Evolutionary conservation across 2,113 vertebrate genomes (phyloP).

Genomic region (Leptobrachium ailaonicum): DNA sequence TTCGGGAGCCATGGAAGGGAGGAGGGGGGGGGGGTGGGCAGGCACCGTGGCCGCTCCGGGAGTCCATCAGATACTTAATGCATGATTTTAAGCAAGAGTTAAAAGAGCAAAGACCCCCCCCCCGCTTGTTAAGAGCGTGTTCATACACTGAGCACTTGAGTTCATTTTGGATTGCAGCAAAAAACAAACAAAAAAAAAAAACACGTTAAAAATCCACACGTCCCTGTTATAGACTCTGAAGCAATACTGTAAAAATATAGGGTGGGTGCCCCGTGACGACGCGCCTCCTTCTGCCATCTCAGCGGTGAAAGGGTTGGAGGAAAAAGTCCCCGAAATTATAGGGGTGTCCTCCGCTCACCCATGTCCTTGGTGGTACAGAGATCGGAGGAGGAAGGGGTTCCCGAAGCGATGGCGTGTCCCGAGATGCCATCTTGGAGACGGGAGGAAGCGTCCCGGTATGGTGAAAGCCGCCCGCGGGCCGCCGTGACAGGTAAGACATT

Average conservation of each 20-base stretch:
- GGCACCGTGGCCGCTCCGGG: not conserved
- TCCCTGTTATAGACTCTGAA: not conserved
- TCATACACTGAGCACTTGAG: constrained; percentile 7
- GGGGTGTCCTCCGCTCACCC: too few relatives aligned
- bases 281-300: too few relatives aligned
- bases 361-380: too few relatives aligned
- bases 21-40: not conserved
- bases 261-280: too few relatives aligned
- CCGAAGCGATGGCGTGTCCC: not conserved
- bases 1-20: too few relatives aligned
- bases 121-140: not conserved
- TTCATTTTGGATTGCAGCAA: constrained; percentile 16
- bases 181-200: not conserved
- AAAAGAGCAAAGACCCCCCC: not conserved
- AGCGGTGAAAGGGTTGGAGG: too few relatives aligned
- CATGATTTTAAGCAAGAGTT: too few relatives aligned
- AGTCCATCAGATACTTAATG: not conserved
- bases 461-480: too few relatives aligned
- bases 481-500: too few relatives aligned
- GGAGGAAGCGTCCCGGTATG: not conserved
- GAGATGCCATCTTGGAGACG: not conserved
- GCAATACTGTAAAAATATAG: constrained; percentile 14
- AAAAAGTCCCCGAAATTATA: too few relatives aligned
- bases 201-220: too few relatives aligned
- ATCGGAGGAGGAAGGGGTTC: too few relatives aligned